Base-by-base conservation (phyloP, 2,113 vertebrate genomes). In the Lasiurus cinereus region DNA sequence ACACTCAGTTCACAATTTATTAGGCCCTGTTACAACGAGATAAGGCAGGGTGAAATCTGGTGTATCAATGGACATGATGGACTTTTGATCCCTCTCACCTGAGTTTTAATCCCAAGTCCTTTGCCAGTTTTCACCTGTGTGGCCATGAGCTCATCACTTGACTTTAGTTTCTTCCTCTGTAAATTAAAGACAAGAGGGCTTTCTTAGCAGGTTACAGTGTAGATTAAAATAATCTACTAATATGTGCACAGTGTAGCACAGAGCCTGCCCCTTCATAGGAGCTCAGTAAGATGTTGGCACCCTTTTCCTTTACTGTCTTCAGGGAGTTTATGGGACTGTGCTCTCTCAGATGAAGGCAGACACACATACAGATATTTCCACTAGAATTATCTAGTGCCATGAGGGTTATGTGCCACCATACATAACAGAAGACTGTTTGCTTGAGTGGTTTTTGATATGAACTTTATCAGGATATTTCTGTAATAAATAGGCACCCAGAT, bases 391-490 rank as follows among this genome's bases (percentile, higher is more conserved):
- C 50, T 69, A 27, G 5, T n/a, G 36, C 27, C 39, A 83, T 0
- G 5, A 48, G 36, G 33, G 3, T 21, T 83, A 21, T 76, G 27
- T 48, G 73, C 27, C 27, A 5, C 8, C 6, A 29, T 50, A 8
- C 11, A 36, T 10, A 59, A 48, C 39, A n/a, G 76, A 87, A 80
- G 2, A 27, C 8, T 74, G 13, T 82, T 54, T 95, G 50, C 21
- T 59, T 70, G 56, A 77, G 36, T 72, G 33, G 33, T 64, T 70
- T 50, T 59, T 16, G 18, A 33, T 31, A 16, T 46, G 74, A 46
- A 64, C 29, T 56, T 70, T 29, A 50, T n/a, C 5, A 29, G 19
- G 39, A 56, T 92, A 39, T 90, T 87, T 93, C 66, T 95, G 22
- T 82, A 66, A 33, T 82, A 73, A 84, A 73, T 11, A 36, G 6